These are phyloP conservation scores for Morone saxatilis DNA, from an alignment of 2,113 vertebrate species.

Conservation along the genomic window DNA sequence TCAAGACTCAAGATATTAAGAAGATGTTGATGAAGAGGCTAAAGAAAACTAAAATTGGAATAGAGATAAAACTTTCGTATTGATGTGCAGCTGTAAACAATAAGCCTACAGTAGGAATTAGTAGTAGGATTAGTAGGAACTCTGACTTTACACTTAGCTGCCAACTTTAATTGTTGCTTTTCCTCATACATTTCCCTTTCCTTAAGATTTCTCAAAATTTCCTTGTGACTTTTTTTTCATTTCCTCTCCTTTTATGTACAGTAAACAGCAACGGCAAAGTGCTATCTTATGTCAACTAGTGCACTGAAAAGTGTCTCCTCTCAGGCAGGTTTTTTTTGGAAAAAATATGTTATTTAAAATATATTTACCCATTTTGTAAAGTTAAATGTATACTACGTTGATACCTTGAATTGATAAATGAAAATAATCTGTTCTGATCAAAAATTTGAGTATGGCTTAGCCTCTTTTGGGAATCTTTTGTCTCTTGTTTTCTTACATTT, in stretches of 20 bases:
- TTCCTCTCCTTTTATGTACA: background rate
- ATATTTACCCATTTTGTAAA: background rate
- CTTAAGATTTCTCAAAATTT: background rate
- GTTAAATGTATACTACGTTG: too few relatives aligned
- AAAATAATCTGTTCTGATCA: too few relatives aligned
- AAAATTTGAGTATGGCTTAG: background rate
- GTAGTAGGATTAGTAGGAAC: background rate
- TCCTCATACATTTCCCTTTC: too few relatives aligned
- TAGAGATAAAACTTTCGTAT: slow-evolving; percentile 24
- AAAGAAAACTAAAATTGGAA: slow-evolving; percentile 41
- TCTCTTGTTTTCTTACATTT: slow-evolving; percentile 74
- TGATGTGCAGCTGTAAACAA: background rate
- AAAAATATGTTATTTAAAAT: background rate
- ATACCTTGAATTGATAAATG: too few relatives aligned
- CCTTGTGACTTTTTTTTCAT: background rate
- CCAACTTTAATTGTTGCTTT: background rate
- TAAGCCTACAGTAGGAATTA: background rate
- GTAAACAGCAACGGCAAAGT: background rate
- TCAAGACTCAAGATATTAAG: slow-evolving; percentile 80
- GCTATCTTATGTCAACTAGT: background rate
- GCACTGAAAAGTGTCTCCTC: background rate
- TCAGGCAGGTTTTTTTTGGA: too few relatives aligned
- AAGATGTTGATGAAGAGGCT: slow-evolving; percentile 61
- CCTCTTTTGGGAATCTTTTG: background rate
- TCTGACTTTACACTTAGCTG: background rate